A percentile compares a stretch with the other conserved stretches of the same genome.
Conservation (phyloP, 1,140 invertebrate species). For the Globodera ellingtonae region DNA sequence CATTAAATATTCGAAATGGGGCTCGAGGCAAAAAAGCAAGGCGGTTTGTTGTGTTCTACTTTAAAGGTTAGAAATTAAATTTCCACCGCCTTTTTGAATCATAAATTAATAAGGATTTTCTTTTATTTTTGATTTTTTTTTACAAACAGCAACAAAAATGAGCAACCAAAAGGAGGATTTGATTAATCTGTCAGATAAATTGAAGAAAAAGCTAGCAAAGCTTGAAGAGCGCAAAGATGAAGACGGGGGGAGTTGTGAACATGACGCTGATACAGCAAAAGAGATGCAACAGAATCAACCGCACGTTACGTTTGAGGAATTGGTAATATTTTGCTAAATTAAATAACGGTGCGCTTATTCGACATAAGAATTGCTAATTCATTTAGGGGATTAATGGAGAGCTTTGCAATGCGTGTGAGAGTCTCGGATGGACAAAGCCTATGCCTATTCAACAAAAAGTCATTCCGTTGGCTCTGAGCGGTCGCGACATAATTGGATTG, state of each 20-base stretch:
- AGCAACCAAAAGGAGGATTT: background rate
- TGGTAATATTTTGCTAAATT: background rate
- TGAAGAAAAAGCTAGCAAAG: slow-evolving; percentile 6
- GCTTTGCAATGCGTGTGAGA: slow-evolving; percentile 34
- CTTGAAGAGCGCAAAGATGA: background rate
- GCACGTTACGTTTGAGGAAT: slow-evolving; percentile 3
- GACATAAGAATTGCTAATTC: background rate
- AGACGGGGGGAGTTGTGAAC: background rate
- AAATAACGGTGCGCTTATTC: background rate
- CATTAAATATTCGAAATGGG: no score
- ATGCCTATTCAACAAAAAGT: slow-evolving; percentile 51
- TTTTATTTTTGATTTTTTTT: no score
- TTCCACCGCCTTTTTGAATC: no score
- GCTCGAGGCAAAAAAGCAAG: no score
- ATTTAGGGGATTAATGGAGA: slow-evolving; percentile 41
- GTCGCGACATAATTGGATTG: slow-evolving; percentile 58
- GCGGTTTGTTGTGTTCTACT: no score
- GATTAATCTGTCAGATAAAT: slow-evolving; percentile 1
- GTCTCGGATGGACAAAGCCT: slow-evolving; percentile 38
- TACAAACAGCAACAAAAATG: no score
- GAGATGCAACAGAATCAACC: background rate
- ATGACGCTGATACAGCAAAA: background rate
- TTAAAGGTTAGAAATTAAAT: no score
- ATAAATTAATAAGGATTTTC: no score
- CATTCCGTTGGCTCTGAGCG: slow-evolving; percentile 56